phyloP scores from a whole-genome alignment of 2,888 invertebrate species.

The Galerucella pusilla region DNA sequence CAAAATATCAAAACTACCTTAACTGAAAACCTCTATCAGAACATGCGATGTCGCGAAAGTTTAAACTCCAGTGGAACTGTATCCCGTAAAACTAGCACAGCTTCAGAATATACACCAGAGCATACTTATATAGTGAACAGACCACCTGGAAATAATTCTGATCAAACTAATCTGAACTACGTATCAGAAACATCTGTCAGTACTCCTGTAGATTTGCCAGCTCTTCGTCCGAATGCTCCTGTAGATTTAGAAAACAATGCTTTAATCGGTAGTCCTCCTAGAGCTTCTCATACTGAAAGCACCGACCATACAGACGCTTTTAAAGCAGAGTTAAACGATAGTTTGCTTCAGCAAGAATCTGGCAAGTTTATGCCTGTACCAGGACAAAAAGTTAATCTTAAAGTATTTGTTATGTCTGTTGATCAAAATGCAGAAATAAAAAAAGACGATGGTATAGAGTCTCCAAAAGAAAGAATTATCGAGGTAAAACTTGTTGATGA shows the following conservation, averaged over 20 bases:
- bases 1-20: slow-evolving; percentile 59
- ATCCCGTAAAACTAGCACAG: slow-evolving; percentile 70
- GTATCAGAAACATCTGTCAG: slow-evolving; percentile 52
- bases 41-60: slow-evolving; percentile 61
- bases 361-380: slow-evolving; percentile 52
- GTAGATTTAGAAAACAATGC: slow-evolving; percentile 20
- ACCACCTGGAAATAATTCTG: slow-evolving; percentile 40
- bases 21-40: slow-evolving; percentile 60
- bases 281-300: slow-evolving; percentile 28
- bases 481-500: slow-evolving; percentile 41
- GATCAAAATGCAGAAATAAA: slow-evolving; percentile 37
- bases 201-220: slow-evolving; percentile 45
- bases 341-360: slow-evolving; percentile 54
- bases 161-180: slow-evolving; percentile 55
- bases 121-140: slow-evolving; percentile 63
- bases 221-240: slow-evolving; percentile 20
- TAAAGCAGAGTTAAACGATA: slow-evolving; percentile 56
- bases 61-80: slow-evolving; percentile 64
- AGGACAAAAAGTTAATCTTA: slow-evolving; percentile 61
- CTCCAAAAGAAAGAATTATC: slow-evolving; percentile 40
- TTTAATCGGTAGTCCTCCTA: slow-evolving; percentile 32
- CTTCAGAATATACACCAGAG: slow-evolving; percentile 70
- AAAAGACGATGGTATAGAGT: slow-evolving; percentile 29
- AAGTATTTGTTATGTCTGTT: slow-evolving; percentile 58
- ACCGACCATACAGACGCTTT: slow-evolving; percentile 52